Evolutionary conservation across 2,888 invertebrate species (phyloP).

Genomic region (Ethmia dodecea): DNA sequence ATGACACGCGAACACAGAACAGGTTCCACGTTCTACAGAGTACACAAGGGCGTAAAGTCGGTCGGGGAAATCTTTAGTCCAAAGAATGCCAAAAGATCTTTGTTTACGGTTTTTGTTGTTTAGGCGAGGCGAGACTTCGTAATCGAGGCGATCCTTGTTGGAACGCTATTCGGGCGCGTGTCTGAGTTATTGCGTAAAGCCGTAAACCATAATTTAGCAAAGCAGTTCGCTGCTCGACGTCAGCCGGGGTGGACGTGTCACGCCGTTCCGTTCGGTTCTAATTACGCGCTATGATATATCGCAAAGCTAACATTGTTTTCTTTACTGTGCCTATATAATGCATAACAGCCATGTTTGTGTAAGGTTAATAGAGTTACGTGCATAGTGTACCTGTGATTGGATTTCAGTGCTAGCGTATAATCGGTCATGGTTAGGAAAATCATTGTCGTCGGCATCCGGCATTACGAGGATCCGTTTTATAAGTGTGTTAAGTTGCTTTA

Average conservation of each 20-base stretch:
- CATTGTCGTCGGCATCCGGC: slow-evolving; percentile 63
- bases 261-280: slow-evolving; percentile 28
- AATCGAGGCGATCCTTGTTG: slow-evolving; percentile 68
- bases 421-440: slow-evolving; percentile 66
- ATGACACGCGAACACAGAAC: slow-evolving; percentile 18
- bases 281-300: slow-evolving; percentile 47
- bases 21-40: slow-evolving; percentile 26
- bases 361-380: slow-evolving; percentile 40
- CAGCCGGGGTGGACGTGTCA: slow-evolving; percentile 26
- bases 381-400: slow-evolving; percentile 36
- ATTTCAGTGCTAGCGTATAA: slow-evolving; percentile 31
- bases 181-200: slow-evolving; percentile 37
- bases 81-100: slow-evolving; percentile 33
- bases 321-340: slow-evolving; percentile 34
- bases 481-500: slow-evolving; percentile 51
- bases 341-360: slow-evolving; percentile 45
- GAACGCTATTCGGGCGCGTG: slow-evolving; percentile 57
- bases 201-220: not conserved
- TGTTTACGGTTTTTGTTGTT: slow-evolving; percentile 55
- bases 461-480: slow-evolving; percentile 70
- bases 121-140: slow-evolving; percentile 48
- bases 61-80: slow-evolving; percentile 35
- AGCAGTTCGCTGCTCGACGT: slow-evolving; percentile 23
- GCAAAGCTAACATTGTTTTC: slow-evolving; percentile 46
- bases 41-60: slow-evolving; percentile 26